Evolutionary conservation across 2,113 vertebrate species (phyloP).

Genomic region (Sinosuthora webbiana): DNA sequence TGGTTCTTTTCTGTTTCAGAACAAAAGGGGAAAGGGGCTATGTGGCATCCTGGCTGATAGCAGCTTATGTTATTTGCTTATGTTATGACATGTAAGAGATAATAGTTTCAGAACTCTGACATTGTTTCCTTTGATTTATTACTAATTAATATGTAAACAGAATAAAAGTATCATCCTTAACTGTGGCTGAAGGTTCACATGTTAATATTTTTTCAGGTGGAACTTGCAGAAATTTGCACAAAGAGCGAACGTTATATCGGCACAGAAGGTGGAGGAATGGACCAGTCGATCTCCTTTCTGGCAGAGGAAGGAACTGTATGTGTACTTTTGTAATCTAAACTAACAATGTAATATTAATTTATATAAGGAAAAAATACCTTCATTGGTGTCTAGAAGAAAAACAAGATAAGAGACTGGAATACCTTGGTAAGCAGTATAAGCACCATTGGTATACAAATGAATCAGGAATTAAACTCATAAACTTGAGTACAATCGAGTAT

Average conservation of each 20-base stretch:
- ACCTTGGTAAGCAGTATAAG: neutral
- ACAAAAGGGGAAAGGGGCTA: neutral
- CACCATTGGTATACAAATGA: neutral
- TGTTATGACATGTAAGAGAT: neutral
- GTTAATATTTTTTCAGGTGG: constrained; percentile 74
- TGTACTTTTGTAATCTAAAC: constrained; percentile 2
- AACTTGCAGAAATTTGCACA: constrained; percentile 90
- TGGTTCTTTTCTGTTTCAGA: neutral
- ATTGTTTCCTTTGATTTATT: neutral
- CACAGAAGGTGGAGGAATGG: constrained; percentile 98
- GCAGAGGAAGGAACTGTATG: constrained; percentile 93
- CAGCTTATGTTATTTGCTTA: neutral
- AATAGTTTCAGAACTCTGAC: neutral
- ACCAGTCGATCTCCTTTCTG: constrained; percentile 96
- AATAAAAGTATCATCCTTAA: neutral
- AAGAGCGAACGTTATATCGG: constrained; percentile 91
- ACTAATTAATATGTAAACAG: neutral
- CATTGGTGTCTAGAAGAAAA: neutral
- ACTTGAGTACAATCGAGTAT: neutral
- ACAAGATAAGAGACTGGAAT: neutral
- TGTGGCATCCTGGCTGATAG: neutral
- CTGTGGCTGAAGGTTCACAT: neutral
- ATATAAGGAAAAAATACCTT: neutral
- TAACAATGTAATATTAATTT: neutral
- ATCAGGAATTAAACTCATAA: neutral